These are phyloP conservation scores for Meloidogyne chitwoodi DNA, from an alignment of 1,140 invertebrate species.

Conservation along the genomic window DNA sequence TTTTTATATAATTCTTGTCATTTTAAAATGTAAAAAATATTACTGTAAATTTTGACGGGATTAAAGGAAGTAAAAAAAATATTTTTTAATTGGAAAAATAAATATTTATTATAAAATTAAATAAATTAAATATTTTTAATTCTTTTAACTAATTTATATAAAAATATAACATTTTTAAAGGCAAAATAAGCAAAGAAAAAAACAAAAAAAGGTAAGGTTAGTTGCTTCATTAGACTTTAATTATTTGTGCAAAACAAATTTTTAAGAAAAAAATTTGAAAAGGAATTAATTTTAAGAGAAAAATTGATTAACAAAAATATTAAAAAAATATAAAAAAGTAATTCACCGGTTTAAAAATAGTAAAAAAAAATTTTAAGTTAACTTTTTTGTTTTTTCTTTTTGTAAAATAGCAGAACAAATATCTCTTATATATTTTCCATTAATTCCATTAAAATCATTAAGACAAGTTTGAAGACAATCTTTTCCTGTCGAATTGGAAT, in stretches of 20 bases:
- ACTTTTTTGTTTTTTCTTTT: not conserved
- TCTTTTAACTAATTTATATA: no score
- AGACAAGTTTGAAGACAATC: constrained; percentile 82
- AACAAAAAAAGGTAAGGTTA: not conserved
- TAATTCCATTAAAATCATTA: constrained; percentile 67
- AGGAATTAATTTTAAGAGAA: not conserved
- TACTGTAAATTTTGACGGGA: not conserved
- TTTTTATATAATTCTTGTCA: not conserved
- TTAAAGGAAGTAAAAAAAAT: not conserved
- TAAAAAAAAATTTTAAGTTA: not conserved
- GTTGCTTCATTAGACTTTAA: not conserved
- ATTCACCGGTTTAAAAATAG: not conserved
- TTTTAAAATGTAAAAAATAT: not conserved
- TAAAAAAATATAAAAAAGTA: not conserved
- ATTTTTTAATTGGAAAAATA: no score
- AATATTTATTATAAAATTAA: no score
- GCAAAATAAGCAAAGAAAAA: not conserved
- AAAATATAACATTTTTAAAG: no score
- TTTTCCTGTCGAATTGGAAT: constrained; percentile 71
- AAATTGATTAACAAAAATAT: not conserved
- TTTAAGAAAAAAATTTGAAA: no score
- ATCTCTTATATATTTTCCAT: not conserved
- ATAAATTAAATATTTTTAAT: no score
- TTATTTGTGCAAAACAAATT: not conserved
- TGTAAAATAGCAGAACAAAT: not conserved